Conservation (phyloP, 64 coral and sea anemone genomes). For the Dendrophyllia cribrosa region DNA sequence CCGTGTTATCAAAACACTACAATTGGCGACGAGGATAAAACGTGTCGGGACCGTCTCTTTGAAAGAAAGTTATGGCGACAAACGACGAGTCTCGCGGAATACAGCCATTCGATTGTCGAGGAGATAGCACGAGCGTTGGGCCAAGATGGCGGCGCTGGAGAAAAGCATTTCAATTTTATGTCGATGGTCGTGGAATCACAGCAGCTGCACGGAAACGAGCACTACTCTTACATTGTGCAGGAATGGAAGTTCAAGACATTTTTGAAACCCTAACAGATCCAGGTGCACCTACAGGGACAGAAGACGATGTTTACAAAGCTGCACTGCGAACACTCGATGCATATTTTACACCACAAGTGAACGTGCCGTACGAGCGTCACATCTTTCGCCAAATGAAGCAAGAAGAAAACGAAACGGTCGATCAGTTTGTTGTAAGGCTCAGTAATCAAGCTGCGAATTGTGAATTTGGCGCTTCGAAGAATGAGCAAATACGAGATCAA, state of each 20-base stretch:
- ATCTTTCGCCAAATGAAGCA: slow-evolving; percentile 51
- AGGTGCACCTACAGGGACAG: slow-evolving; percentile 23
- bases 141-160: slow-evolving; percentile 36
- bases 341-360: slow-evolving; percentile 47
- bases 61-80: slow-evolving; percentile 28
- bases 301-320: slow-evolving; percentile 1
- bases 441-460: slow-evolving; percentile 53
- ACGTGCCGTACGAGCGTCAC: slow-evolving; percentile 52
- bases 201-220: slow-evolving; percentile 4
- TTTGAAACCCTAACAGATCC: slow-evolving; percentile 52
- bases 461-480: slow-evolving; percentile 33
- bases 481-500: slow-evolving; percentile 68
- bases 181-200: slow-evolving; percentile 24
- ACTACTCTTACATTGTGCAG: slow-evolving; percentile 42
- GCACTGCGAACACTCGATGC: slow-evolving; percentile 39
- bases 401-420: slow-evolving; percentile 24
- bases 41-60: too few species aligned
- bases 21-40: too few species aligned
- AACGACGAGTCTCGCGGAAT: neutral
- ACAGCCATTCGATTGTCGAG: neutral
- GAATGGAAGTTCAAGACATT: slow-evolving; percentile 58
- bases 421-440: too few species aligned
- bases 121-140: slow-evolving; percentile 23
- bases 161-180: slow-evolving; percentile 51
- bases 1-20: too few species aligned